Evolutionary conservation across 2,888 invertebrate species (phyloP), one percentile per base, ranked within the genome.

Genomic region (Panopea generosa): DNA sequence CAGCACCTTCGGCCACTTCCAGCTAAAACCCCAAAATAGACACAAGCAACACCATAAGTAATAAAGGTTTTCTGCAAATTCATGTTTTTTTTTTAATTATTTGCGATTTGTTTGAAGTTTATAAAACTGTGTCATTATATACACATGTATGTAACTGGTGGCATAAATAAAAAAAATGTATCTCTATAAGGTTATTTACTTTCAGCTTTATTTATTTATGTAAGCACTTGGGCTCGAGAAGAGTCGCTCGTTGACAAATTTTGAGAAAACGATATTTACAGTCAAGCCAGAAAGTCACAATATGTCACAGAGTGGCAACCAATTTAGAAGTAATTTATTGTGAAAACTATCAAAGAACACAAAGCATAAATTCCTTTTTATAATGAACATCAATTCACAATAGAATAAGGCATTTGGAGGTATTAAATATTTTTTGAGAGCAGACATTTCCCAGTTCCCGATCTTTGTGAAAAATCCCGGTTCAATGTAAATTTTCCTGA

Each of bases 381-480:
- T 24, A 1, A 3, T 24, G 24, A 24, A 52, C 33, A 33, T 33
- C 4, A 33, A 33, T 33, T 4, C 33, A 33, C 6, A 33, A 33
- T 26, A 52, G 22, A 24, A 52, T 47, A 47, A 47, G 4, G 16
- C 16, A 16, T 47, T 47, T 20, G 47, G 47, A 4, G 16, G 47
- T 47, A 16, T 47, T 16, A 52, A 52, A 24, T 52, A 52, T 52
- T 52, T 52, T 26, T 7, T 52, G 6, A 24, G 24, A 52, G 6
- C 24, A 52, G 52, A 11, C 33, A 52, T 18, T 47, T 18, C 16
- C 24, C 7, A 52, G 24, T 24, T 52, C 52, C 52, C 24, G 26
- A 26, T 24, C 24, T 52, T 24, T 52, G 52, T 11, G 52, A 52
- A 52, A 47, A 52, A 24, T 52, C 52, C 52, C 52, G 16, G 52